These are phyloP conservation scores for Edolisoma coerulescens DNA, from an alignment of 2,113 vertebrate species.

Conservation along the genomic window DNA sequence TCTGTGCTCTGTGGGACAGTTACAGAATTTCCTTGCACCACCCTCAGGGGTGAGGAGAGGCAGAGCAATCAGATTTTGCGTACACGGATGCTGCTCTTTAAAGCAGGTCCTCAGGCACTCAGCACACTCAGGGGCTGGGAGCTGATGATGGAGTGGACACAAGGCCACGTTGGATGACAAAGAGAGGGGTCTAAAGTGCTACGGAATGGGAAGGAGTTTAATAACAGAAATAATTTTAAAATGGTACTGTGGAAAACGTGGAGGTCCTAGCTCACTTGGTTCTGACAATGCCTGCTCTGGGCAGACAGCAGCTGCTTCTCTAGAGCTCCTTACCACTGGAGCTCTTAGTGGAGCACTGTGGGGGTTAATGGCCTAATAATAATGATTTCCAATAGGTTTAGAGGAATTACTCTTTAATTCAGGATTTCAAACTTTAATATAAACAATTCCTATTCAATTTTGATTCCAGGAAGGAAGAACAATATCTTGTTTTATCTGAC, in stretches of 20 bases:
- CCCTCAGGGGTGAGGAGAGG: neutral
- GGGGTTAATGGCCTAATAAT: neutral
- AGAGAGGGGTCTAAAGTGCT: neutral
- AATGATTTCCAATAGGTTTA: neutral
- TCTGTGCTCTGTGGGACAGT: neutral
- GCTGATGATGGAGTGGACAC: neutral
- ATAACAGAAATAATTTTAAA: neutral
- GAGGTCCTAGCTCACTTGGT: neutral
- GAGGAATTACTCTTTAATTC: neutral
- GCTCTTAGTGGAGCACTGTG: neutral
- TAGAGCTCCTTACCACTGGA: neutral
- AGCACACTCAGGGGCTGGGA: neutral
- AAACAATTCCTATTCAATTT: neutral
- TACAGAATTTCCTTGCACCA: neutral
- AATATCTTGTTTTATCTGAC: neutral
- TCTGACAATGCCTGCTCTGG: neutral
- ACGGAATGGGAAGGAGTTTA: neutral
- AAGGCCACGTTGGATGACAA: neutral
- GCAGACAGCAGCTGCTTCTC: neutral
- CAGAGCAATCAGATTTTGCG: neutral
- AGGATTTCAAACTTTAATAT: neutral
- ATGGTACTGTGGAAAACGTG: neutral
- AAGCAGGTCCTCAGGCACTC: neutral
- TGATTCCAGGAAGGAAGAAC: neutral
- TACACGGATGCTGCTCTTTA: neutral